phyloP scores from a whole-genome alignment of 2,888 invertebrate genomes.

The Pharmacophagus antenor region DNA sequence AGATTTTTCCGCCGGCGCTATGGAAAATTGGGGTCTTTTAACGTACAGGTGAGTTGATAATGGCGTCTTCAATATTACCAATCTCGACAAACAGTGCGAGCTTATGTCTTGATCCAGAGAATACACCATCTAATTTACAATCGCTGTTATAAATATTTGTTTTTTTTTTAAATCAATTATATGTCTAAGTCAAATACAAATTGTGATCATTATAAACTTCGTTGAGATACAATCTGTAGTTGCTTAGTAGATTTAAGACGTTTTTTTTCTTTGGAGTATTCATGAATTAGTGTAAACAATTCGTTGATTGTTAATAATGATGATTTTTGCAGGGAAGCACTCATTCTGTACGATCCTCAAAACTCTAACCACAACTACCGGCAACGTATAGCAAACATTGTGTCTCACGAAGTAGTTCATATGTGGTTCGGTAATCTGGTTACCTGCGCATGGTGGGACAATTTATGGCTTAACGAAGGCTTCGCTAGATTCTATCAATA shows the following conservation, averaged over 20 bases:
- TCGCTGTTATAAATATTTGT: too few species aligned
- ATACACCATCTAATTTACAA: too few species aligned
- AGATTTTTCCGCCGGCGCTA: slow-evolving; percentile 89
- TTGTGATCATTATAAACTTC: too few species aligned
- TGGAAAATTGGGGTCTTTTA: slow-evolving; percentile 93
- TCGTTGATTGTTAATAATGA: background rate
- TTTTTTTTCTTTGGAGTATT: too few species aligned
- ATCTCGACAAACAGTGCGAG: too few species aligned
- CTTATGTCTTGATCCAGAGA: too few species aligned
- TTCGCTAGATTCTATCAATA: slow-evolving; percentile 88
- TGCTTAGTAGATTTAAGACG: too few species aligned
- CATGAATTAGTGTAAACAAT: too few species aligned
- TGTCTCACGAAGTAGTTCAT: slow-evolving; percentile 90
- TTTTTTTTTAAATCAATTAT: too few species aligned
- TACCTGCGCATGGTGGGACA: slow-evolving; percentile 88
- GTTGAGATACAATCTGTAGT: too few species aligned
- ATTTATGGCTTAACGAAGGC: slow-evolving; percentile 85
- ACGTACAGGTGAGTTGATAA: slow-evolving; percentile 84
- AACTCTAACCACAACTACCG: slow-evolving; percentile 79
- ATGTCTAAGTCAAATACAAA: too few species aligned
- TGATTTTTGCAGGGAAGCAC: slow-evolving; percentile 76
- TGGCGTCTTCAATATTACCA: background rate
- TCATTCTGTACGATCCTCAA: slow-evolving; percentile 72
- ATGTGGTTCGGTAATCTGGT: slow-evolving; percentile 91
- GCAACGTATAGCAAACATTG: slow-evolving; percentile 83